phyloP scores from a whole-genome alignment of 2,113 vertebrate species.

The Penelope pileata region DNA sequence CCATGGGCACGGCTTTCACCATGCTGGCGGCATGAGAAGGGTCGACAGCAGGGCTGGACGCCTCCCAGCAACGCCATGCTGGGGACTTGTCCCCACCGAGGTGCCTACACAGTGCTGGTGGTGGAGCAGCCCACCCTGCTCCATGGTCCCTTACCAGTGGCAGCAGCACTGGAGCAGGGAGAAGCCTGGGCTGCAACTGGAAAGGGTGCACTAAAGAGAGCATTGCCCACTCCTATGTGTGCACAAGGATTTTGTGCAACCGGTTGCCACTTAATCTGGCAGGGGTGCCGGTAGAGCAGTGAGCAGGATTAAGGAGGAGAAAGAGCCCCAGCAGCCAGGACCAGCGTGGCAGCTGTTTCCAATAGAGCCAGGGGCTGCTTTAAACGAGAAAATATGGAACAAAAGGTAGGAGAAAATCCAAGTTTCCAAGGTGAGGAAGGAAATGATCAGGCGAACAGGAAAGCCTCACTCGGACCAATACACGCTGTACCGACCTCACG shows the following conservation, averaged over 20 bases:
- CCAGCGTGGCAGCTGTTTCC: neutral
- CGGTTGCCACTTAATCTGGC: neutral
- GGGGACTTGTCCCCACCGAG: neutral
- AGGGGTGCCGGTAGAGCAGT: neutral
- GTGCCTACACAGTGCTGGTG: rapidly evolving
- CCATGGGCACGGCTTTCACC: neutral
- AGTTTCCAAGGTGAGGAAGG: conserved; percentile 73
- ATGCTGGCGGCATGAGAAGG: neutral
- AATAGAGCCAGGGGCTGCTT: conserved; percentile 49
- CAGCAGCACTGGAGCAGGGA: neutral
- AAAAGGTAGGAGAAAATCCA: conserved; percentile 69
- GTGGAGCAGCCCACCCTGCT: neutral
- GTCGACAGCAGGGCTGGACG: too few relatives aligned
- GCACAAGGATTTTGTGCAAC: rapidly evolving
- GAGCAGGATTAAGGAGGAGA: neutral
- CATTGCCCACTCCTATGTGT: rapidly evolving
- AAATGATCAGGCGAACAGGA: conserved; percentile 71
- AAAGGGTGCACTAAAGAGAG: rapidly evolving
- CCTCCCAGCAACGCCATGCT: neutral
- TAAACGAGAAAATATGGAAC: conserved; percentile 31
- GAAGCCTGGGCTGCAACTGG: neutral
- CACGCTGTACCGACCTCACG: conserved; percentile 24
- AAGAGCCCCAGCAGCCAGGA: neutral
- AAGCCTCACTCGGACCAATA: conserved; percentile 61
- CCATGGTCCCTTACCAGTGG: neutral